Evolutionary conservation across 1,140 invertebrate genomes (phyloP), one percentile per base, ranked within the genome.

Genomic region (Drosophila teissieri): DNA sequence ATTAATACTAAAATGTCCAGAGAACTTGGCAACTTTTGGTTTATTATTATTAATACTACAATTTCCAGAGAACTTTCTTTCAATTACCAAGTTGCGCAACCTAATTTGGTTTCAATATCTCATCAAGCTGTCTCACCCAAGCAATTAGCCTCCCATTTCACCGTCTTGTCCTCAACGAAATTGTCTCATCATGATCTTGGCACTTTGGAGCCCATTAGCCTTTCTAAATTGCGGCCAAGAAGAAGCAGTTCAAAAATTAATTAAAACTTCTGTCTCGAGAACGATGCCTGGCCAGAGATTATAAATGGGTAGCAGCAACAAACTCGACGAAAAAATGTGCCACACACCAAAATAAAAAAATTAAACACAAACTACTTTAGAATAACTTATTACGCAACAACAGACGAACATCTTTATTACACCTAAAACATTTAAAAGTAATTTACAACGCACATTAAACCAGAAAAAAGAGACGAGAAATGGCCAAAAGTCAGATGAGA

Each of bases 381-480:
- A 72, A 77, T 80, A 88, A 89, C 83, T 88, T 84, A 88, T 88
- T 88, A 88, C 83, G 70, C 65, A 86, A 84, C 76, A 62, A 61
- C 57, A 85, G 67, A 53, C 80, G 52, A 86, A 80, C 84, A 84
- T 84, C 80, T 89, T 89, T 84, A 89, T 89, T 80, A 80, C 84
- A 78, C 64, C 76, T 78, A 48, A 74, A 80, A 58, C 84, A 89
- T 89, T 89, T 89, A 84, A 80, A 89, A 90, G 77, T 89, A 79
- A 84, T 89, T 89, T 84, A 84, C 84, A 89, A 75, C 76, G 53
- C 58, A 53, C 84, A 84, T 80, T 86, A 86, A 77, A 51, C 73
- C 75, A 69, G 64, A 51, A 68, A 49, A 49, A 75, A 58, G 53
- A 74, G 17, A 53, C 48, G 12, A 64, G 31, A 73, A 56, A 51